Base-by-base conservation (phyloP, 2,888 invertebrate species). In the Pristionchus mayeri region DNA sequence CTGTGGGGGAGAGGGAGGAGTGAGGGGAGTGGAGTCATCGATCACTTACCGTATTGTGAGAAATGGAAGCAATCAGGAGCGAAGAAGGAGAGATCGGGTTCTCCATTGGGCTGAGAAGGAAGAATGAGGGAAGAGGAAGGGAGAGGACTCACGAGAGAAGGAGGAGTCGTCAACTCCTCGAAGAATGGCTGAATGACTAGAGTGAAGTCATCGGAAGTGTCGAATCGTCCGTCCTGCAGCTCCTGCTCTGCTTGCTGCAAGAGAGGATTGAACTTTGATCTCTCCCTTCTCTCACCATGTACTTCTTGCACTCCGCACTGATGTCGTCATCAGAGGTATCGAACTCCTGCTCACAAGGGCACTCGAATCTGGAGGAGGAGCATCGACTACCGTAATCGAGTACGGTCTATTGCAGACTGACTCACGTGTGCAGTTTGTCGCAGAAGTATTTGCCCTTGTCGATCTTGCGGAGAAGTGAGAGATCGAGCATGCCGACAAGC, bases 51-150 rank as follows among this genome's bases (percentile, higher is more conserved):
- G 24, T 71, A 71, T n/a, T 40, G 40, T 2, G 89, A 89, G 85
- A 90, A 90, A 60, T 90, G 90, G 89, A 90, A 90, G 79, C 90
- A 90, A 84, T 90, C 90, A 0, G 90, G 89, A 27, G 90, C 90
- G 86, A 90, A 90, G 88, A 88, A 90, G 44, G 88, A 86, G 79
- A 90, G 84, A 67, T 90, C 87, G 27, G 87, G 86, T 13, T 87
- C 85, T 40, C 90, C 90, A 63, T 90, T 86, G 52, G 85, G 60
- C 85, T 85, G 75, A n/a, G 89, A 90, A 90, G 79, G 89, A 90
- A 84, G 89, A 89, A 0, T 89, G 89, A 27, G 90, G 89, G 86
- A 90, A 90, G 88, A 88, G 89, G 44, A 87, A 86, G 79, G 89
- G 84, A 67, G 75, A 24, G 71, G 50, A n/a, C 3, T 37, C 24